Base-by-base conservation (phyloP, 1,140 invertebrate species). In the Procambarus virginalis region DNA sequence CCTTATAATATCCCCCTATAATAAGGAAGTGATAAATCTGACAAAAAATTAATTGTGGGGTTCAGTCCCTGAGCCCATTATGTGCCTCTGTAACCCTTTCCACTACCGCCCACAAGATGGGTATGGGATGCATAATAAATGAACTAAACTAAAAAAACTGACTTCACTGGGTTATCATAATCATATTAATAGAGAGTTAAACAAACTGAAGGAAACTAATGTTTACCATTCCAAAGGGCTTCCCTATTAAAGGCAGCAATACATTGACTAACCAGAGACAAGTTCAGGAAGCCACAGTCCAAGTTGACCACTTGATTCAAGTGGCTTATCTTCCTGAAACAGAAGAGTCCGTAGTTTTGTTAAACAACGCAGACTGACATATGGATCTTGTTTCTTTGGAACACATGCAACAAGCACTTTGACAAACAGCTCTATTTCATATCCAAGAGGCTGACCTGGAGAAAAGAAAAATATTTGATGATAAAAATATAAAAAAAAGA, bases 331-430 rank as follows among this genome's bases (percentile, higher is more conserved):
- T 46, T 89, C 86, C 12, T n/a, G 45, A 9, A 60, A 22, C 12
- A 89, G 45, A 58, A 89, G 86, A 9, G 46, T 17, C 20, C 79
- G 12, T 46, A 89, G 51, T 34, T 89, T 55, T 8, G 70, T 83
- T 49, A 89, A 22, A 46, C 86, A 89, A 12, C 46, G 60, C 8
- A 89, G 70, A 68, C 79, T 60, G 45, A 89, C 86, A 82, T 82
- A 83, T 17, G 86, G 68, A 34, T 89, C 86, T 6, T 89, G 79
- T 48, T 82, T 82, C 64, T 75, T 82, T 9, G 51, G 34, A n/a
- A 82, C 73, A 83, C 80, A 89, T 17, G 34, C 58, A n/a, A 46
- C 51, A 20, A 89, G 60, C 34, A 89, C 48, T 45, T 77, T 76
- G 3, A 82, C 73, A 55, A 89, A 22, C 14, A 60, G 48, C 73